Base-by-base conservation (phyloP, 2,797 vertebrate species). In the Amblyraja radiata region DNA sequence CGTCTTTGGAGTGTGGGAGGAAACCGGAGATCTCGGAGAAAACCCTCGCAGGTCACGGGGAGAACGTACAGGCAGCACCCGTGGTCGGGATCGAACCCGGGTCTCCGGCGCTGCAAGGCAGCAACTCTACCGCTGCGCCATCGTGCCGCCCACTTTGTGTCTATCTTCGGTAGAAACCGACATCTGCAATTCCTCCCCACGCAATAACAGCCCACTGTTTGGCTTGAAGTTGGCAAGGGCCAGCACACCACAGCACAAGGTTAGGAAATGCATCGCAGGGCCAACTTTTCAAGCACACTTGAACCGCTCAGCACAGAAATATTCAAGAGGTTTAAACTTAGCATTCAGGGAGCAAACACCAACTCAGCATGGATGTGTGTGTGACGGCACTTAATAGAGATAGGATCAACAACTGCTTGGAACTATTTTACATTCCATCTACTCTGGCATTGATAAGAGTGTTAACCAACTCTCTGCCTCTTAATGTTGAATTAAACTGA, bases 401-500 rank as follows among this genome's bases (percentile, higher is more conserved):
- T 16, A 28, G 21, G 21, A 91, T 91, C 68, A 90, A 71, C 86
- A 39, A 36, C 63, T 23, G 32, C 14, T 36, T 71, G 32, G 11
- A 91, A 73, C 90, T 73, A 65, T 65, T 65, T 63, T 6, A 86
- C 13, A 7, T 65, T 18, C 58, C 58, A 71, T 71, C 90, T 25
- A 25, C 21, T 46, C 10, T 74, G 23, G 90, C 23, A 74, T 46
- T 74, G 90, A 46, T 23, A 71, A 71, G 46, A 71, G 86, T 71
- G 63, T 74, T 91, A 11, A 74, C 90, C 68, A 46, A 54, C 36
- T 46, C 36, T 39, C 10, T 1, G 9, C 11, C 63, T 73, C 36
- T 74, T 91, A 91, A 74, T 25, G 23, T 36, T 91, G 90, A 61
- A 68, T 36, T 90, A 90, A 63, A 68, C 58, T n/a, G 84, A 90